Evolutionary conservation across 2,113 vertebrate species (phyloP).

Genomic region (Urocitellus parryii): DNA sequence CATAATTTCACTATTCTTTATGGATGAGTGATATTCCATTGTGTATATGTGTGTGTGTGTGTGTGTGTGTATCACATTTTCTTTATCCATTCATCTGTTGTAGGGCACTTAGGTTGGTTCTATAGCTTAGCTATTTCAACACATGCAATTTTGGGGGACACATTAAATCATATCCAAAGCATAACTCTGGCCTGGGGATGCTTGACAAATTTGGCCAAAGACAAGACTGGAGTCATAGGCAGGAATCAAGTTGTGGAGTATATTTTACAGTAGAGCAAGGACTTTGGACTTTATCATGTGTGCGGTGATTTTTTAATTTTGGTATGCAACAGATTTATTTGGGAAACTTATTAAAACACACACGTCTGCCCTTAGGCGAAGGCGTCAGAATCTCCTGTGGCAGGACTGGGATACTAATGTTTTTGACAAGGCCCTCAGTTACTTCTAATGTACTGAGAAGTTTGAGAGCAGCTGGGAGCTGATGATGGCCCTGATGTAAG

Average conservation of each 20-base stretch:
- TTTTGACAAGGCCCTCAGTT: conserved; percentile 21
- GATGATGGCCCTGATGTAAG: background rate
- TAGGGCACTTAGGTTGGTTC: too few relatives aligned
- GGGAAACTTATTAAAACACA: conserved; percentile 37
- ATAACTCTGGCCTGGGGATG: background rate
- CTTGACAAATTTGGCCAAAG: background rate
- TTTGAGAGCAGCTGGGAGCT: background rate
- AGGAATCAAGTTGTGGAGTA: background rate
- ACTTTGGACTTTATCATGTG: background rate
- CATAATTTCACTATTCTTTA: too few relatives aligned
- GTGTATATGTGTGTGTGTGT: too few relatives aligned
- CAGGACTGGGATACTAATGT: background rate
- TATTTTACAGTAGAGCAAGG: background rate
- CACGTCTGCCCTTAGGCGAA: background rate
- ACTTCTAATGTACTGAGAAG: background rate
- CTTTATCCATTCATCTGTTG: too few relatives aligned
- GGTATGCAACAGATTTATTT: background rate
- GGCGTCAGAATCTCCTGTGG: background rate
- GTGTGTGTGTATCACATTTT: too few relatives aligned
- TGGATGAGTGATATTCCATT: too few relatives aligned
- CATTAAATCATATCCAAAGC: background rate
- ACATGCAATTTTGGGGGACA: background rate
- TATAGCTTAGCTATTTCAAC: too few relatives aligned
- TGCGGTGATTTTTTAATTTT: conserved; percentile 3
- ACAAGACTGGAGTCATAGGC: background rate